A percentile compares a stretch with the other conserved stretches of the same genome.
Evolutionary conservation across 2,113 vertebrate genomes (phyloP).

Genomic region (Hydrolagus affinis): DNA sequence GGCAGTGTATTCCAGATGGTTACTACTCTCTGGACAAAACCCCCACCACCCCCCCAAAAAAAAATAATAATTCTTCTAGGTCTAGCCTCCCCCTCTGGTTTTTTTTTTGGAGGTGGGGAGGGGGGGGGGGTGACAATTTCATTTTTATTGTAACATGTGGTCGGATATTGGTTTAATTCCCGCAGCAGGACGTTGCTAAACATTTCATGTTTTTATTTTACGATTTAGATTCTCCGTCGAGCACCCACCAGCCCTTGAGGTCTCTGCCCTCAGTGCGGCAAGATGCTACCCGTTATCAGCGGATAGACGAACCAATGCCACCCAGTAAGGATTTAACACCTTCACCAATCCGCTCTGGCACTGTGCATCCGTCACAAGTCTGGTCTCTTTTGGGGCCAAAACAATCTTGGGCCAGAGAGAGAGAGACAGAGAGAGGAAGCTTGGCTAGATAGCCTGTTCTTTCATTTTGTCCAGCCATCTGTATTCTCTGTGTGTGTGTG

Average conservation of each 20-base stretch:
- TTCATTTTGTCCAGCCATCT: no score
- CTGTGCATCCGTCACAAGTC: no score
- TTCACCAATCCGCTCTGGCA: no score
- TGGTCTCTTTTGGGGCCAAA: neutral
- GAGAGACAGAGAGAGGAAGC: neutral
- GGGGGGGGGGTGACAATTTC: neutral
- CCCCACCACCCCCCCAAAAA: no score
- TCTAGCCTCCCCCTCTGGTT: neutral
- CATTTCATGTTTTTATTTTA: constrained; percentile 34
- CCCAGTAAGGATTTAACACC: constrained; percentile 72
- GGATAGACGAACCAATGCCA: constrained; percentile 94
- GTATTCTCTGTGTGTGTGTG: no score
- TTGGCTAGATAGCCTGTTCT: neutral
- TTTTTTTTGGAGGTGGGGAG: no score
- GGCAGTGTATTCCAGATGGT: no score
- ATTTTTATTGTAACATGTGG: neutral
- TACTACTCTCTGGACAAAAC: no score
- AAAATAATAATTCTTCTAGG: no score
- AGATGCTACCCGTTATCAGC: constrained; percentile 90
- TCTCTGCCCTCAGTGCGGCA: constrained; percentile 86
- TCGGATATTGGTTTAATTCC: constrained; percentile 12
- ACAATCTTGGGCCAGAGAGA: neutral
- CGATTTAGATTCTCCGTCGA: constrained; percentile 64
- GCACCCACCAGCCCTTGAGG: constrained; percentile 75
- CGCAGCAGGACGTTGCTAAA: neutral